phyloP scores from a whole-genome alignment of 1,140 invertebrate genomes.

The Notospermus geniculatus region DNA sequence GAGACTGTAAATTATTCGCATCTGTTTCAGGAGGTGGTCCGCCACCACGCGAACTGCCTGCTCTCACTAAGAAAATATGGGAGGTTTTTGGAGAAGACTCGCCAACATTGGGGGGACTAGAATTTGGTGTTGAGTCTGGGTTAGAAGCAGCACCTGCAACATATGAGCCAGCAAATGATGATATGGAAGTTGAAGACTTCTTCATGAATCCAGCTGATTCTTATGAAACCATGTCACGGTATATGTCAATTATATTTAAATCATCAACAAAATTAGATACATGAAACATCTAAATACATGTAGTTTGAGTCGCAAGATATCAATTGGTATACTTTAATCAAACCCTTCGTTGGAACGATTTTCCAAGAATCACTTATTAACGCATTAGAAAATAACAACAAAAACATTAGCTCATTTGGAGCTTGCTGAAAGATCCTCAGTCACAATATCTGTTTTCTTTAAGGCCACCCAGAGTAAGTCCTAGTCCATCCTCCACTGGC shows the following conservation, averaged over 20 bases:
- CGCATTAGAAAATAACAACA: background rate
- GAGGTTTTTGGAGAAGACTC: conserved; percentile 5
- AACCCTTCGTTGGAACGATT: too few relatives aligned
- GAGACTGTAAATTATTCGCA: too few relatives aligned
- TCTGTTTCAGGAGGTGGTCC: too few relatives aligned
- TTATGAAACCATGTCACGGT: too few relatives aligned
- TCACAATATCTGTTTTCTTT: conserved; percentile 5
- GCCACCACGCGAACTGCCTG: too few relatives aligned
- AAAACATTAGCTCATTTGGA: background rate
- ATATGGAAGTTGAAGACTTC: background rate
- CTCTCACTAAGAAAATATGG: too few relatives aligned
- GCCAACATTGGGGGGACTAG: background rate
- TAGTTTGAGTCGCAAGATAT: too few relatives aligned
- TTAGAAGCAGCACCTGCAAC: conserved; percentile 3
- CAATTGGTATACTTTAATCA: too few relatives aligned
- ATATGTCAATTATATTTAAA: too few relatives aligned
- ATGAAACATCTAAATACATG: background rate
- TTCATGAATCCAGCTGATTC: background rate
- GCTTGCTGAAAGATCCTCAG: conserved; percentile 1
- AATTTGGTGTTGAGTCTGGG: conserved; percentile 5
- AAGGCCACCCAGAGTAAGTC: conserved; percentile 4
- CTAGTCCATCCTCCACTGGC: conserved; percentile 4
- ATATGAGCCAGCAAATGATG: conserved; percentile 3
- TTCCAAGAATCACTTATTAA: too few relatives aligned
- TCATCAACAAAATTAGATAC: background rate